Conservation (phyloP, 2,113 vertebrate species). For the Malurus melanocephalus region DNA sequence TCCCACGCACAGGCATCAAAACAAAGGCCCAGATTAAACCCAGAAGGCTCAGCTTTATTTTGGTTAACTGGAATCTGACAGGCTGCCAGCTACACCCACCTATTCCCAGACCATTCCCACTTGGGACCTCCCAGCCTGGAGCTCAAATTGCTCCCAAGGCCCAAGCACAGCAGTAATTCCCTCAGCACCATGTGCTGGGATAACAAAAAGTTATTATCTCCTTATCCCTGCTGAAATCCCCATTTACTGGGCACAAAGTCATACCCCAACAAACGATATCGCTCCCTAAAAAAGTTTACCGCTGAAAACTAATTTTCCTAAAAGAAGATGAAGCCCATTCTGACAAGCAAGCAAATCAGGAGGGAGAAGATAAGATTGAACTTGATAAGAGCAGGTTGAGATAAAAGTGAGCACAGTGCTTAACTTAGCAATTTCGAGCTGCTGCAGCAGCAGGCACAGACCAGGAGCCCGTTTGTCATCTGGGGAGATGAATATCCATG, state of each 20-base stretch:
- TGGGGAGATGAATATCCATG: not conserved
- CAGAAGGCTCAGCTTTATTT: not conserved
- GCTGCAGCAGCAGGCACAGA: not conserved
- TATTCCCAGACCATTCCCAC: not conserved
- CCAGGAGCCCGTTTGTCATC: not conserved
- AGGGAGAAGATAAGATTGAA: not conserved
- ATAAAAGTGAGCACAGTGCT: constrained; percentile 33
- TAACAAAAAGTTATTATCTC: not conserved
- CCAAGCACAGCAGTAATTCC: not conserved
- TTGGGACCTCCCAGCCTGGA: not conserved
- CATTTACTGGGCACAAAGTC: not conserved
- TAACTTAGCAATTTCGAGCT: constrained; percentile 16
- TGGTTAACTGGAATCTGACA: not conserved
- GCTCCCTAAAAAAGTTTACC: not conserved
- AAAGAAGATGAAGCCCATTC: constrained; percentile 10
- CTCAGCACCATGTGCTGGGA: not conserved
- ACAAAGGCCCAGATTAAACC: not conserved
- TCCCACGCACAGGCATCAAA: not conserved
- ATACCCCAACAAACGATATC: not conserved
- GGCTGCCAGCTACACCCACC: not conserved
- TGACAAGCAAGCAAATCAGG: not conserved
- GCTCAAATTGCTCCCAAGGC: not conserved
- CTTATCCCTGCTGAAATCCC: not conserved
- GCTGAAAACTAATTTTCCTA: not conserved
- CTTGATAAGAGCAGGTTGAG: constrained; percentile 24